A percentile compares a stretch with the other conserved stretches of the same genome.
These are phyloP conservation scores for Anolis sagrei DNA, from an alignment of 2,113 vertebrate genomes.

Conservation along the genomic window DNA sequence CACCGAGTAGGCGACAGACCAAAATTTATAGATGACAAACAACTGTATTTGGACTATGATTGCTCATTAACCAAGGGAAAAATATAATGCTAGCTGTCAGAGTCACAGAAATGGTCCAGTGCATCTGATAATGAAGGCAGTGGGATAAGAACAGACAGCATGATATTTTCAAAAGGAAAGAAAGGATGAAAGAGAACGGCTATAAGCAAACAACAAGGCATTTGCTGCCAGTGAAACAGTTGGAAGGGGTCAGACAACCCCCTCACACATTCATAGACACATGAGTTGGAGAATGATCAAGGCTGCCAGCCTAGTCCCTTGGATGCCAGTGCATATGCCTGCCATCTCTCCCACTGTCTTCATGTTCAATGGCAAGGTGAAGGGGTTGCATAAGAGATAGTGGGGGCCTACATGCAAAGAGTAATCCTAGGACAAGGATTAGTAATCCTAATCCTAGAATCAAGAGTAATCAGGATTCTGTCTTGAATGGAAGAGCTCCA, in stretches of 20 bases:
- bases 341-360: not conserved
- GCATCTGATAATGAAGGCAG: not conserved
- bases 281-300: not conserved
- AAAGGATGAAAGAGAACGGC: not conserved
- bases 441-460: no score
- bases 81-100: not conserved
- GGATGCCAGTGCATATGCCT: not conserved
- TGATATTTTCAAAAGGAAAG: not conserved
- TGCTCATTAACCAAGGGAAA: constrained; percentile 21
- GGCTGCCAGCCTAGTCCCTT: not conserved
- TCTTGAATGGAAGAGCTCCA: not conserved
- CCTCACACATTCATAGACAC: not conserved
- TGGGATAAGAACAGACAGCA: not conserved
- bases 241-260: not conserved
- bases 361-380: not conserved
- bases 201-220: not conserved
- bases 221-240: not conserved
- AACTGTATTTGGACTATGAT: constrained; percentile 30
- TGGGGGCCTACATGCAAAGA: not conserved
- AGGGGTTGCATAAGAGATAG: not conserved
- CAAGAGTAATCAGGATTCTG: not conserved
- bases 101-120: not conserved
- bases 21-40: constrained; percentile 16
- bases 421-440: not conserved
- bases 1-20: not conserved